These are phyloP conservation scores for Pimephales promelas DNA, from an alignment of 2,113 vertebrate species.

Conservation along the genomic window DNA sequence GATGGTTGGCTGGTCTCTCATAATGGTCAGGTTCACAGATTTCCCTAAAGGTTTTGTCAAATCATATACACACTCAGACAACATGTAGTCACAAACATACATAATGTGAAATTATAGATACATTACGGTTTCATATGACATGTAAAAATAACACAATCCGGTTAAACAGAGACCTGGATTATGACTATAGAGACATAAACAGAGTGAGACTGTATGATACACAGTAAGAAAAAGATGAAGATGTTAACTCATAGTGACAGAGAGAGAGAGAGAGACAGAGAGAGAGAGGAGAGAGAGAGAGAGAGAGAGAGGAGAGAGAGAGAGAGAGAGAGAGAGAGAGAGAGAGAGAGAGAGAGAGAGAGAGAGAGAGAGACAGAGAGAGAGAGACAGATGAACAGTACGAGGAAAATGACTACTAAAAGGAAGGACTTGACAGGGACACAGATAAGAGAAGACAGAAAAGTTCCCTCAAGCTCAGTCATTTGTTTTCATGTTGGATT, in stretches of 20 bases:
- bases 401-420: background rate
- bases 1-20: no score
- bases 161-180: background rate
- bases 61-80: background rate
- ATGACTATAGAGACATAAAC: conserved; percentile 25
- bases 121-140: background rate
- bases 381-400: background rate
- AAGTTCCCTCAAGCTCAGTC: conserved; percentile 22
- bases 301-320: conserved; percentile 8
- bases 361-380: background rate
- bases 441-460: conserved; percentile 26
- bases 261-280: background rate
- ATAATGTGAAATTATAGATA: background rate
- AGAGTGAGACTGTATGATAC: background rate
- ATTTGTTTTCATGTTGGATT: conserved; percentile 24
- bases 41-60: background rate
- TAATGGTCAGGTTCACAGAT: background rate
- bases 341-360: background rate
- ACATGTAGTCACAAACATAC: background rate
- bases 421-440: background rate
- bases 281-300: background rate
- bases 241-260: conserved; percentile 33
- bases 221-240: conserved; percentile 23
- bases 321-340: background rate
- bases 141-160: background rate